Conservation (phyloP, 2,797 vertebrate species). For the Sebastes kiyomatsui region DNA sequence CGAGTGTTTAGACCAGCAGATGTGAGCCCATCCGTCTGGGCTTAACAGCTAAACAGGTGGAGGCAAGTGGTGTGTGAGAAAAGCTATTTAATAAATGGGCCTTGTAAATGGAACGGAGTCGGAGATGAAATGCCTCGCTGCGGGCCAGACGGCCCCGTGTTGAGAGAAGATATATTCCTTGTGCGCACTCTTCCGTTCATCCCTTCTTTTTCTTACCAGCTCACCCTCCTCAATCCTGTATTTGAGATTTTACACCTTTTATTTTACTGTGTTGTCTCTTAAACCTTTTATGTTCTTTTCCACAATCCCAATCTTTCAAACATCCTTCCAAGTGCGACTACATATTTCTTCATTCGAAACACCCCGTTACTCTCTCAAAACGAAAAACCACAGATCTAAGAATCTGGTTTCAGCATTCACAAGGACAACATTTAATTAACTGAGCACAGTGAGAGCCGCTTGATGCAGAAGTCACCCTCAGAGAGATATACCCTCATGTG, state of each 20-base stretch:
- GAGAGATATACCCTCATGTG: background rate
- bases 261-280: background rate
- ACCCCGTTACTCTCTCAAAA: background rate
- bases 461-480: background rate
- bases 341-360: background rate
- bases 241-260: background rate
- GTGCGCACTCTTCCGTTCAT: conserved; percentile 6
- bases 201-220: background rate
- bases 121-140: conserved; percentile 62
- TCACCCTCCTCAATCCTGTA: background rate
- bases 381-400: background rate
- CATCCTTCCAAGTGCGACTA: background rate
- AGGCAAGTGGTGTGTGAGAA: conserved; percentile 72
- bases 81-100: conserved; percentile 78
- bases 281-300: background rate
- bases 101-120: conserved; percentile 70
- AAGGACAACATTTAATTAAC: background rate
- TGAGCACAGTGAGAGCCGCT: background rate
- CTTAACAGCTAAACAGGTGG: conserved; percentile 74
- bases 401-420: background rate
- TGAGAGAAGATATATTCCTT: conserved; percentile 61
- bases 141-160: conserved; percentile 52
- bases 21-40: conserved; percentile 52
- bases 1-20: conserved; percentile 52
- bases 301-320: background rate